These are phyloP conservation scores for Leptinotarsa tumamoca DNA, from an alignment of 2,888 invertebrate species.

Conservation along the genomic window DNA sequence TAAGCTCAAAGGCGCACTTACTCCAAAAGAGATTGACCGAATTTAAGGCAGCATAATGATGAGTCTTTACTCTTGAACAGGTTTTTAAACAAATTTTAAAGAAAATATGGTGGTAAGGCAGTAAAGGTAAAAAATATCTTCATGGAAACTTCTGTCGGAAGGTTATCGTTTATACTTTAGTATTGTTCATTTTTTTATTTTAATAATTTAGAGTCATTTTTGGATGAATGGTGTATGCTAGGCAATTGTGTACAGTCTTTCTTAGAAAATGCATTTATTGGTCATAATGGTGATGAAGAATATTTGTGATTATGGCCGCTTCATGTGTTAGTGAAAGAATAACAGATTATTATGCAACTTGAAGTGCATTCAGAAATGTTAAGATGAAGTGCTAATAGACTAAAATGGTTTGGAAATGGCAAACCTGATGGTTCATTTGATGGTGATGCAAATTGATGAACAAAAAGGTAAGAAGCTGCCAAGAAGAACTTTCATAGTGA, in stretches of 20 bases:
- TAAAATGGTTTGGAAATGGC: not conserved
- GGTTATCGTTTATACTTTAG: constrained; percentile 43
- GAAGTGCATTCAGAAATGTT: not conserved
- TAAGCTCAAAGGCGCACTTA: not conserved
- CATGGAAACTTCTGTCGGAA: constrained; percentile 41
- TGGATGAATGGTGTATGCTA: constrained; percentile 39
- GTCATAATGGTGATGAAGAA: not conserved
- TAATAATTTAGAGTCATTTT: constrained; percentile 41
- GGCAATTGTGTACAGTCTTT: constrained; percentile 35
- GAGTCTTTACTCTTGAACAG: constrained; percentile 38
- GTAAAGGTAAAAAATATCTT: constrained; percentile 41
- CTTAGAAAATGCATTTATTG: constrained; percentile 29
- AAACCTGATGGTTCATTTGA: not conserved
- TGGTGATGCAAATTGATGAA: not conserved
- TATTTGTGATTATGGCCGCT: not conserved
- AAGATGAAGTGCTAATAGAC: not conserved
- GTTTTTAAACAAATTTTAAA: constrained; percentile 15
- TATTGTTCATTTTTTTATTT: constrained; percentile 41
- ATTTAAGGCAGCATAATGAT: constrained; percentile 50
- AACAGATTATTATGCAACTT: not conserved
- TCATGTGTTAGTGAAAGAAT: not conserved
- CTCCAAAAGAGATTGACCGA: constrained; percentile 4
- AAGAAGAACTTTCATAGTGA: not conserved
- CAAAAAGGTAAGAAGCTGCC: not conserved
- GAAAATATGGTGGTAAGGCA: constrained; percentile 38